phyloP scores from a whole-genome alignment of 2,888 invertebrate genomes.

The Rhagophthalmus giganteus region DNA sequence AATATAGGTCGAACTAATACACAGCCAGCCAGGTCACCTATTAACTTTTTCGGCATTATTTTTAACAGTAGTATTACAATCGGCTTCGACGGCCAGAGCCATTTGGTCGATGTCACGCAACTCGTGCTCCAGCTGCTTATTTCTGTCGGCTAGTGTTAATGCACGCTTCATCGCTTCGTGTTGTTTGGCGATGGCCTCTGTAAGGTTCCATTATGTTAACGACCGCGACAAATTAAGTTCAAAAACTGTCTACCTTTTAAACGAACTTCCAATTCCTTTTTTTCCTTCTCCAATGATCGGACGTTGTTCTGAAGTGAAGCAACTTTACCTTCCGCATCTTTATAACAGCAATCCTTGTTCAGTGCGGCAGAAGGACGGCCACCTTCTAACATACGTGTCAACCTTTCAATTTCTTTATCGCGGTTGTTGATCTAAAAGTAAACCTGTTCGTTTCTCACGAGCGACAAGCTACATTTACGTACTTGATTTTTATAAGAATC shows the following conservation, averaged over 20 bases:
- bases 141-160: conserved; percentile 71
- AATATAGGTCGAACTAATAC: too few species aligned
- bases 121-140: conserved; percentile 70
- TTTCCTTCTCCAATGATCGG: conserved; percentile 63
- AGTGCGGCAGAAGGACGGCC: conserved; percentile 68
- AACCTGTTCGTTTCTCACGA: not conserved
- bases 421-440: conserved; percentile 52
- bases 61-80: conserved; percentile 71
- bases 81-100: conserved; percentile 74
- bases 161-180: conserved; percentile 83
- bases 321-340: conserved; percentile 59
- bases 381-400: conserved; percentile 70
- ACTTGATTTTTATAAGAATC: conserved; percentile 41
- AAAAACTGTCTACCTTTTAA: conserved; percentile 52
- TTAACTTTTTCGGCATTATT: conserved; percentile 60
- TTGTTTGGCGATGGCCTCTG: conserved; percentile 65
- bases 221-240: not conserved
- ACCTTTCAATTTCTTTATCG: conserved; percentile 71
- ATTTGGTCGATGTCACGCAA: conserved; percentile 72
- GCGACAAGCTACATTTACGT: not conserved
- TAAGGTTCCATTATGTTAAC: not conserved
- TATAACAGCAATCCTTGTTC: conserved; percentile 68
- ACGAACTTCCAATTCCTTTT: conserved; percentile 61
- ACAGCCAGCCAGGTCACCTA: too few species aligned
- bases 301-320: conserved; percentile 59